A percentile compares a stretch with the other conserved stretches of the same genome.
phyloP scores from a whole-genome alignment of 2,113 vertebrate genomes.

The Willisornis vidua region DNA sequence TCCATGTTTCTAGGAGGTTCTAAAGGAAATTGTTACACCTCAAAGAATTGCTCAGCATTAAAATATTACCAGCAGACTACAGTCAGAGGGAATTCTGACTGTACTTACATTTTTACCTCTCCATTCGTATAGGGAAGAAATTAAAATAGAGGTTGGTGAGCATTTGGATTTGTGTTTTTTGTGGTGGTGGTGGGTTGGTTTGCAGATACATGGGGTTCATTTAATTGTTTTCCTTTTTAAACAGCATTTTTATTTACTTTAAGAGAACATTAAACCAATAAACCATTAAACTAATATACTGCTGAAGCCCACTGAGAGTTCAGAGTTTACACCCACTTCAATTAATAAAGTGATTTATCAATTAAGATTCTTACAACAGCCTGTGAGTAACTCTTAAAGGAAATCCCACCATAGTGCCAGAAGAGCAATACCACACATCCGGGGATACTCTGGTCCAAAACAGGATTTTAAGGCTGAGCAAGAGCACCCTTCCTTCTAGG shows the following conservation, averaged over 20 bases:
- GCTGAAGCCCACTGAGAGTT: not conserved
- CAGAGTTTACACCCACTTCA: not conserved
- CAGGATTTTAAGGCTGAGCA: not conserved
- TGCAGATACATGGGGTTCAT: fast-evolving
- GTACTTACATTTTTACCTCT: not conserved
- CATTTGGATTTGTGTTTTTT: not conserved
- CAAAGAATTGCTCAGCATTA: not conserved
- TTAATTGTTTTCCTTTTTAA: not conserved
- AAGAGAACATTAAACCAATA: not conserved
- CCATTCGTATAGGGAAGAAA: not conserved
- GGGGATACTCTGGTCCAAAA: not conserved
- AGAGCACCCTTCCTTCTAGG: not conserved
- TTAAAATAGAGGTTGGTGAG: not conserved
- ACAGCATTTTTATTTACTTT: not conserved
- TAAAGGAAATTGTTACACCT: not conserved
- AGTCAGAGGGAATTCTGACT: not conserved
- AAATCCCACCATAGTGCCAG: not conserved
- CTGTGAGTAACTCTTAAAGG: not conserved
- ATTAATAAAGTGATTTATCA: not conserved
- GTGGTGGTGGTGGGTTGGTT: not conserved
- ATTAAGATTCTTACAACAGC: not conserved
- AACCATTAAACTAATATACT: not conserved
- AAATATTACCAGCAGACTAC: not conserved
- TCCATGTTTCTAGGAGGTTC: not conserved
- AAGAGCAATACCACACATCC: not conserved